Percentiles rank a stretch among this genome's conserved stretches.
Conservation (phyloP, 2,113 vertebrate species). For the Grus americana region DNA sequence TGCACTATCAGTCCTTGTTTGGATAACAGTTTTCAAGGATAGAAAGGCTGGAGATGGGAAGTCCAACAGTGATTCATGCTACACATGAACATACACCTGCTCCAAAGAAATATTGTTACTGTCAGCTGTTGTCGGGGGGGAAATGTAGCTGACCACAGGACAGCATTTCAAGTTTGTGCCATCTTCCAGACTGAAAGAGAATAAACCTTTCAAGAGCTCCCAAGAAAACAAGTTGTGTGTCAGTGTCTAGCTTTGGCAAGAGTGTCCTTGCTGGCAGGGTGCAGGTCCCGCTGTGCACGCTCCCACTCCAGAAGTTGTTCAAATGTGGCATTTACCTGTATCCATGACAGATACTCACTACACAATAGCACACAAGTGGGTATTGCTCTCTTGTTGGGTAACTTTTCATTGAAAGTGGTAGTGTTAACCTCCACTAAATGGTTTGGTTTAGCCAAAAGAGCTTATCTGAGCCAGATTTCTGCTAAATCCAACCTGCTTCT, state of each 20-base stretch:
- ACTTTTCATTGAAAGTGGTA: background rate
- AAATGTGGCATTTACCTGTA: background rate
- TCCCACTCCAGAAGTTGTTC: background rate
- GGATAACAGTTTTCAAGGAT: background rate
- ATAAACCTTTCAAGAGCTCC: background rate
- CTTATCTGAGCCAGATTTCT: background rate
- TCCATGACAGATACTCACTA: fast-evolving
- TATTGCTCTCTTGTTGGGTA: background rate
- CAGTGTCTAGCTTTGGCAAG: background rate
- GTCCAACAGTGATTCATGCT: background rate
- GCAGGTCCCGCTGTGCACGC: background rate
- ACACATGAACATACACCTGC: background rate
- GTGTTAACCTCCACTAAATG: background rate
- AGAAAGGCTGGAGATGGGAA: background rate
- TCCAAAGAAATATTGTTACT: background rate
- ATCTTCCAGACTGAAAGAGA: background rate
- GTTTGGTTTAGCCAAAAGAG: background rate
- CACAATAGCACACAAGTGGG: background rate
- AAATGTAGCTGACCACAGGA: background rate
- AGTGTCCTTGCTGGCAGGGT: background rate
- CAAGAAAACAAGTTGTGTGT: background rate
- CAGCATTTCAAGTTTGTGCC: background rate
- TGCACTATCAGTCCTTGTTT: background rate
- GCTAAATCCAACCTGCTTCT: background rate
- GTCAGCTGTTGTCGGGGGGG: background rate